Conservation (phyloP, 2,113 vertebrate species). For the Ivindomyrus marchei region DNA sequence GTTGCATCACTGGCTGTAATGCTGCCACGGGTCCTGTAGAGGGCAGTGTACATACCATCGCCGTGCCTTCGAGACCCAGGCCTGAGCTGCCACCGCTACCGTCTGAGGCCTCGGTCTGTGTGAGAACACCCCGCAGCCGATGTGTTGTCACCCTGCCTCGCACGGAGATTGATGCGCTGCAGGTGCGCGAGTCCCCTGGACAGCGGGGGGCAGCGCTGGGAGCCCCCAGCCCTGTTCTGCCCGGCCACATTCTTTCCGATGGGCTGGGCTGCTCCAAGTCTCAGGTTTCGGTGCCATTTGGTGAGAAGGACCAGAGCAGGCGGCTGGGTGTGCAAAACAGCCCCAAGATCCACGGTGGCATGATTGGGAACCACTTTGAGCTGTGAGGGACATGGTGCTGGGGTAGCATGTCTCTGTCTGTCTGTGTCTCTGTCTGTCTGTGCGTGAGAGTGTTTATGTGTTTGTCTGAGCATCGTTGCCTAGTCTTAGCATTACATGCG, state of each 20-base stretch:
- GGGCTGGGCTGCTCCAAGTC: not conserved
- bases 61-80: not conserved
- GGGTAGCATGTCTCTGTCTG: not conserved
- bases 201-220: not conserved
- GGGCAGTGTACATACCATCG: not conserved
- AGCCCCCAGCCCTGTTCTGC: not conserved
- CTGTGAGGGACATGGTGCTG: not conserved
- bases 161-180: not conserved
- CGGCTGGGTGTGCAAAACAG: not conserved
- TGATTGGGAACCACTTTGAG: not conserved
- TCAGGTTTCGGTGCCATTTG: constrained; percentile 1
- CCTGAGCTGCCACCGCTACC: not conserved
- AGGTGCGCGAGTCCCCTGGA: not conserved
- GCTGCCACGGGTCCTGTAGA: not conserved
- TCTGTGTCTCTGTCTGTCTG: not conserved
- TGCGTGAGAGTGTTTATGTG: not conserved
- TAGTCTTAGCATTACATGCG: not conserved
- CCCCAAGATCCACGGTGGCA: not conserved
- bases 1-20: not conserved
- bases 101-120: not conserved
- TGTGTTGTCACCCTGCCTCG: not conserved
- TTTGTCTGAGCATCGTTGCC: not conserved
- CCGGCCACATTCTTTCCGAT: constrained; percentile 8
- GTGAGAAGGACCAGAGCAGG: not conserved
- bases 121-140: not conserved